Base-by-base conservation (phyloP, 2,113 vertebrate genomes). In the Psammodynastes pulverulentus region DNA sequence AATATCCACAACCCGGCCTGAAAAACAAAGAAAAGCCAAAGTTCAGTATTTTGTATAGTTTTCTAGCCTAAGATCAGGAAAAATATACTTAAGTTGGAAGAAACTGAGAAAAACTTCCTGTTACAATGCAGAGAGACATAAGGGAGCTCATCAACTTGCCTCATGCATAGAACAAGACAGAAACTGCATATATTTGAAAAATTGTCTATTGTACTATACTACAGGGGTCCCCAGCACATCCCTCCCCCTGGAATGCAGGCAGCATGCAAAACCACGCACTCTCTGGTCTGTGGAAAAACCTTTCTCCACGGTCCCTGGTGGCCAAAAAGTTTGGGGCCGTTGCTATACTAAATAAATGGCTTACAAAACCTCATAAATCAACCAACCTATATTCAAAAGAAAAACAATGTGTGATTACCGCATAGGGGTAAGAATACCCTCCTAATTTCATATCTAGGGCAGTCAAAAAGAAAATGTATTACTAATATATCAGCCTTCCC, bases 1-100 rank as follows among this genome's bases (percentile, higher is more conserved):
- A 95, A 99, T 99, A 94, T 99, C 99, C 94, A 99, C 98, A 94
- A 99, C 99, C 90, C 98, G 98, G 56, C 99, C 99, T 99, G 91
- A 56, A 62, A 95, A 84, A 51, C 90, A 89, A 8, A 49, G 26
- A 95, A n/a, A 88, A 90, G 39, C 49, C 67, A 23, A 0, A 8
- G 93, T 34, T 12, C n/a, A 67, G 34, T 34, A 10, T 23, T 19
- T 29, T 79, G 9, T 2, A 21, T 9, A 39, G 9, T 29, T 26
- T 19, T 62, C 56, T 10, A 51, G 7, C 13, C 45, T 39, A 53
- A 45, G 13, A 91, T 43, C 34, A 6, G 21, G 54, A 9, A 86
- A 49, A 13, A 79, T 21, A 12, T 67, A 7, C 45, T 62, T 87
- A 21, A 26, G 19, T 17, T 86, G 24, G 79, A 84, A 91, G 43